Base-by-base conservation (phyloP, 2,888 invertebrate species). In the Cryptus viduatorius region DNA sequence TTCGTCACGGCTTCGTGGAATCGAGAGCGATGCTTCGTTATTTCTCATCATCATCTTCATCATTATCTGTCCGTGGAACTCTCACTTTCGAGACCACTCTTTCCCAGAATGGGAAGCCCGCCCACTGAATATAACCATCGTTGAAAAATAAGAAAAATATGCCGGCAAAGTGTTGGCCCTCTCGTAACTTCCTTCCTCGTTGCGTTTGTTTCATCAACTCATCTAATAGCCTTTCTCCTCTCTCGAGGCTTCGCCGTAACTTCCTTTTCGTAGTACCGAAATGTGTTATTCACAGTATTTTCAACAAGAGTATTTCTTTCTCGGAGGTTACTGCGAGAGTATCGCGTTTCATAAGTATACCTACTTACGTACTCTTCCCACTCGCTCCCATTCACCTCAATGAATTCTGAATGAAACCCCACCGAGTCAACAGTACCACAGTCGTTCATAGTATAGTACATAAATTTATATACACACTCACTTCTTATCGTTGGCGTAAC, bases 401-500 rank as follows among this genome's bases (percentile, higher is more conserved):
- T 75, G 75, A 75, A 75, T 75, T 75, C 64, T 75, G 75, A 75
- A 75, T 64, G 75, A 75, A 75, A 56, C 56, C 56, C 56, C 24
- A 56, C 56, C 24, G 56, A 56, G 19, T 24, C 24, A 56, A 53
- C 10, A 19, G 24, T 56, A 19, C 24, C 7, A 19, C 24, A 24
- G 24, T 56, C 24, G 24, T 56, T 24, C 19, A 31, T 48, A 31
- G 73, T 46, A 73, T 46, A 73, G 73, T 64, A 37, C 37, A 50
- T 75, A 65, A 24, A 76, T 76, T 65, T 50, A 19, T 37, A 53
- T 42, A 31, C 10, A 53, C 84, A 94, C 95, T 94, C 90, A 96
- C 96, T 96, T 94, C 96, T 94, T 80, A 94, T 93, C n/a, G 95
- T 94, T 7, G 95, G 95, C 19, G 95, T 94, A 83, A 95, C 95